Conservation (phyloP, 2,797 vertebrate species). For the Enteromius afrohamiltoni region DNA sequence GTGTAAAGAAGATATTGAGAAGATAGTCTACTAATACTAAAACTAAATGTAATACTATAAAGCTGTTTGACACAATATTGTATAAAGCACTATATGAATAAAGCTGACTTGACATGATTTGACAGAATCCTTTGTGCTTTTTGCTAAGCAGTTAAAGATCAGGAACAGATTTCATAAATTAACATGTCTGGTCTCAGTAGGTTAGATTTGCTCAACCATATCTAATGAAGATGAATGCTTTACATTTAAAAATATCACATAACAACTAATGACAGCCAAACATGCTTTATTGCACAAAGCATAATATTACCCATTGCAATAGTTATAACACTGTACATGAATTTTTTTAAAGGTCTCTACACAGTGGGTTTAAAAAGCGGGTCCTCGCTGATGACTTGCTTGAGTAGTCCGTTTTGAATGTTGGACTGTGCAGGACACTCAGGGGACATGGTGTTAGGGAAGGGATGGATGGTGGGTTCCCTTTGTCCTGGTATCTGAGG, state of each 20-base stretch:
- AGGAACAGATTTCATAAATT: no score
- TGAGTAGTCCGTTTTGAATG: conserved; percentile 32
- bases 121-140: no score
- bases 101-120: no score
- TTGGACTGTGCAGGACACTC: conserved; percentile 59
- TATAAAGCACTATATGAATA: no score
- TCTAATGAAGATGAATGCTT: not conserved
- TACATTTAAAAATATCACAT: not conserved
- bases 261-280: not conserved
- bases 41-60: no score
- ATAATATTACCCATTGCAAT: not conserved
- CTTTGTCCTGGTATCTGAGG: conserved; percentile 66
- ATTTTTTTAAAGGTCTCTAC: conserved; percentile 11
- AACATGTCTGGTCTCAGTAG: not conserved
- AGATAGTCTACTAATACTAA: no score
- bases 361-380: conserved; percentile 64
- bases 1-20: no score
- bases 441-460: conserved; percentile 63
- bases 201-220: not conserved
- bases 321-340: not conserved
- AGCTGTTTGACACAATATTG: no score
- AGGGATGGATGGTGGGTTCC: conserved; percentile 67
- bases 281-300: conserved; percentile 41
- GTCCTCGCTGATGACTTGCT: conserved; percentile 67
- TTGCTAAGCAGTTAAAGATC: no score